Percentiles rank a stretch among this genome's conserved stretches.
phyloP scores from a whole-genome alignment of 2,113 vertebrate genomes.

The Pluvialis apricaria region DNA sequence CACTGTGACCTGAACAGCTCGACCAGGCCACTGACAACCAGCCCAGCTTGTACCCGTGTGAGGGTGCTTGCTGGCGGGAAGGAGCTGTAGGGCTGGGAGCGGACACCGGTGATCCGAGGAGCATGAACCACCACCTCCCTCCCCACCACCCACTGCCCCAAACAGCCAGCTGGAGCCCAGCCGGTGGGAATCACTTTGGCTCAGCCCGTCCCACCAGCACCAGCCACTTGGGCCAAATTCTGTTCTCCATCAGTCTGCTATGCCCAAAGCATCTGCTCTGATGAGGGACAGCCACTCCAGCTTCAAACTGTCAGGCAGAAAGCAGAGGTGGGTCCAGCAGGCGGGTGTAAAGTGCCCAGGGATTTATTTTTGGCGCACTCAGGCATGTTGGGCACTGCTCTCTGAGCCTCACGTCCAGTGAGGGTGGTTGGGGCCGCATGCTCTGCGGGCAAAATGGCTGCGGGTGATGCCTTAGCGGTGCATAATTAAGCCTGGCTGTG shows the following conservation, averaged over 20 bases:
- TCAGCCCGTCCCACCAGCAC: not conserved
- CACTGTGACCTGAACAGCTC: not conserved
- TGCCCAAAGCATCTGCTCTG: not conserved
- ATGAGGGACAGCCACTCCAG: not conserved
- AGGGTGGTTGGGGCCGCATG: not conserved
- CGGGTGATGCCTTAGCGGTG: fast-evolving
- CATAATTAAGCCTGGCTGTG: not conserved
- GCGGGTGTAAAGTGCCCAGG: not conserved
- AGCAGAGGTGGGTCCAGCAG: not conserved
- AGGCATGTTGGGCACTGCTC: not conserved
- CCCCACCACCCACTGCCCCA: not conserved
- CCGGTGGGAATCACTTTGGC: fast-evolving
- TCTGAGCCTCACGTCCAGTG: fast-evolving
- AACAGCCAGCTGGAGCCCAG: not conserved
- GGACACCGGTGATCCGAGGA: not conserved
- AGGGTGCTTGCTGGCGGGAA: not conserved
- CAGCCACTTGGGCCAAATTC: not conserved
- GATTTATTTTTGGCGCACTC: not conserved
- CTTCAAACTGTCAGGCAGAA: not conserved
- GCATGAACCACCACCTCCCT: not conserved
- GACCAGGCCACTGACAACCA: not conserved
- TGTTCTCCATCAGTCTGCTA: not conserved
- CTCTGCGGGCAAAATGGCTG: not conserved
- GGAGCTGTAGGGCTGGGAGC: not conserved
- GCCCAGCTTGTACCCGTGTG: not conserved